Conservation (phyloP, 2,888 invertebrate species). For the Synergus laeviventris region DNA sequence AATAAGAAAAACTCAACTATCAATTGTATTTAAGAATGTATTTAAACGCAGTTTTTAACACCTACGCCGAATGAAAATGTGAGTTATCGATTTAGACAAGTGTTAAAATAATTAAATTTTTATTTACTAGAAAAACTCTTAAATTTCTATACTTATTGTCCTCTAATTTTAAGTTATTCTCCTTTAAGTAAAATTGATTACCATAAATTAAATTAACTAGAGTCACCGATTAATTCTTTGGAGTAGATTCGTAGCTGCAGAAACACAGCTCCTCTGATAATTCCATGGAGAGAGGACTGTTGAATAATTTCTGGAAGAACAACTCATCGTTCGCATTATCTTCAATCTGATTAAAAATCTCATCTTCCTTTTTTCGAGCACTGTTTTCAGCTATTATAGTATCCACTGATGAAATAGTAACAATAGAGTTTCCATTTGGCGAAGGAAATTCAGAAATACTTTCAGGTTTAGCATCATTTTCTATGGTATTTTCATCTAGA, state of each 20-base stretch:
- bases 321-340: constrained; percentile 12
- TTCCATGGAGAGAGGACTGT: constrained; percentile 19
- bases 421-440: neutral
- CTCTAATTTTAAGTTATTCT: neutral
- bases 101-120: neutral
- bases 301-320: constrained; percentile 5
- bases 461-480: neutral
- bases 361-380: neutral
- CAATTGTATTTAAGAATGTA: neutral
- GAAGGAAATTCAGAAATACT: neutral
- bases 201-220: neutral
- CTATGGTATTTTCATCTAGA: neutral
- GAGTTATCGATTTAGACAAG: neutral
- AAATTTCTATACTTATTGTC: neutral
- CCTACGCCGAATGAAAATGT: neutral
- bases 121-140: neutral
- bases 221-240: neutral
- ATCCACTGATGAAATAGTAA: constrained; percentile 13
- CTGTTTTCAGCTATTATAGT: neutral
- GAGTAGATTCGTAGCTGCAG: neutral
- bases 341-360: constrained; percentile 13
- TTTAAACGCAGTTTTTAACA: neutral
- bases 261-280: constrained; percentile 10
- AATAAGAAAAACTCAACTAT: constrained; percentile 46
- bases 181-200: neutral